phyloP scores from a whole-genome alignment of 2,888 invertebrate genomes.

The Philopedon plagiatum region DNA sequence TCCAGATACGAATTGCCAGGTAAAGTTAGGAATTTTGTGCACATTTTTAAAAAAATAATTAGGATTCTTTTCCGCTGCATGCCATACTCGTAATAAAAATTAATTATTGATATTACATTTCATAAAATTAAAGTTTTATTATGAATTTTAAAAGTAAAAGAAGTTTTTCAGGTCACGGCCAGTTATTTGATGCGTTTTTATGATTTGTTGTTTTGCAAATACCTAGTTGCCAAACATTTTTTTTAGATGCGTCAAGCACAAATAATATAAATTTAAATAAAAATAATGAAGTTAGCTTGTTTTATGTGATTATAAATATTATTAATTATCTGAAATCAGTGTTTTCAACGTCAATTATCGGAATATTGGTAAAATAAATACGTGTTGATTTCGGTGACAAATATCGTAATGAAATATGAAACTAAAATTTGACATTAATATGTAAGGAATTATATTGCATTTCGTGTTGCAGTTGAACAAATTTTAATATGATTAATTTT shows the following conservation, averaged over 20 bases:
- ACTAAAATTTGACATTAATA: constrained; percentile 24
- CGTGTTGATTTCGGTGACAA: constrained; percentile 32
- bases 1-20: constrained; percentile 89
- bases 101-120: too few species aligned
- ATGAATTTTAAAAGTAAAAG: too few species aligned
- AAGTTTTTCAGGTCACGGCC: too few species aligned
- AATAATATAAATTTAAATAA: background rate
- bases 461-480: constrained; percentile 1
- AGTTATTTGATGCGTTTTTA: too few species aligned
- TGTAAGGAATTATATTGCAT: constrained; percentile 21
- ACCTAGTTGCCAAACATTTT: too few species aligned
- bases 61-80: too few species aligned
- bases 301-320: background rate
- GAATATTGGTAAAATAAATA: constrained; percentile 3
- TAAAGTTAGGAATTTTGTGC: constrained; percentile 61
- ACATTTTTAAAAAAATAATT: too few species aligned
- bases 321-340: constrained; percentile 1
- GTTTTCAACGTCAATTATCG: constrained; percentile 2
- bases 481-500: background rate
- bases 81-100: too few species aligned
- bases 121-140: too few species aligned
- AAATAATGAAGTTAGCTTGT: background rate
- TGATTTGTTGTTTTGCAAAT: too few species aligned
- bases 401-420: constrained; percentile 34
- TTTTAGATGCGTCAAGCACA: too few species aligned